phyloP scores from a whole-genome alignment of 2,113 vertebrate genomes.

The Clarias gariepinus region DNA sequence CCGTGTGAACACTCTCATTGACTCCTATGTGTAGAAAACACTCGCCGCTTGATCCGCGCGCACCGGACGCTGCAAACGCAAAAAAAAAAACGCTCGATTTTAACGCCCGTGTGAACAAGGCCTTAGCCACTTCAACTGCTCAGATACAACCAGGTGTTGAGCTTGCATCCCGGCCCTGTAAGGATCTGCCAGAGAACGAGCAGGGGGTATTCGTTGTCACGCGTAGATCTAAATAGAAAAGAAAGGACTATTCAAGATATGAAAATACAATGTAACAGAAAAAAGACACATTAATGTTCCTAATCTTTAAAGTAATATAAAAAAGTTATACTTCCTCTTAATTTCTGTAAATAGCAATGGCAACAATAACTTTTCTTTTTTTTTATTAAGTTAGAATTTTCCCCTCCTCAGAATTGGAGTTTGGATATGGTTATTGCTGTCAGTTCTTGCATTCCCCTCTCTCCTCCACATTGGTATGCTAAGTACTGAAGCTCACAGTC shows the following conservation, averaged over 20 bases:
- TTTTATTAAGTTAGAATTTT: constrained; percentile 45
- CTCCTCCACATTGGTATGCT: constrained; percentile 49
- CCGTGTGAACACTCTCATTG: no score
- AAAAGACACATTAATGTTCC: constrained; percentile 67
- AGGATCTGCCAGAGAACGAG: no score
- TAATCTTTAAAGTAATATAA: constrained; percentile 68
- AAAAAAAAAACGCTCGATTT: no score
- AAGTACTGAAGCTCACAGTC: constrained; percentile 17
- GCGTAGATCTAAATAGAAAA: no score
- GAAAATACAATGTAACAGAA: constrained; percentile 67
- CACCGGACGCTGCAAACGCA: no score
- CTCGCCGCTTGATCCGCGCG: no score
- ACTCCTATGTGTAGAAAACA: no score
- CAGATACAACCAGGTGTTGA: no score
- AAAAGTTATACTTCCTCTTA: constrained; percentile 72
- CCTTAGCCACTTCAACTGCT: no score
- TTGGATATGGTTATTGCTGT: constrained; percentile 75
- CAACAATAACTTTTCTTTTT: constrained; percentile 76
- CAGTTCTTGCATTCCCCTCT: constrained; percentile 64
- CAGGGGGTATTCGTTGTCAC: no score
- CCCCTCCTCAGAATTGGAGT: constrained; percentile 80
- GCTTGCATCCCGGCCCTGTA: no score
- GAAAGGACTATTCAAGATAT: constrained; percentile 45
- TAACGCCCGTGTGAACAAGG: no score
- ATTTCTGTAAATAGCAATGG: constrained; percentile 78